These are phyloP conservation scores for Eupeodes luniger DNA, from an alignment of 2,888 invertebrate species.

Conservation along the genomic window DNA sequence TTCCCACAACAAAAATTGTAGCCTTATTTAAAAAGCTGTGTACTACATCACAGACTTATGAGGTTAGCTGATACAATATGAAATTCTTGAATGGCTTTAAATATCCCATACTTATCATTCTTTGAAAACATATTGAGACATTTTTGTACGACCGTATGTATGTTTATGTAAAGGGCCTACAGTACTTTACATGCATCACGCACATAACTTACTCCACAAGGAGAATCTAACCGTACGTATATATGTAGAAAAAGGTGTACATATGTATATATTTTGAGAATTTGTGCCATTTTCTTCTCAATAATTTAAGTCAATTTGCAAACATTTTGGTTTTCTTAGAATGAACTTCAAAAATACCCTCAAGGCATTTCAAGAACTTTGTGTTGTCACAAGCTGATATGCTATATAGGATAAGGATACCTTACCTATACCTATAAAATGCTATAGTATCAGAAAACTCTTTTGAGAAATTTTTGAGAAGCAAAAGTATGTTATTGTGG, in stretches of 20 bases:
- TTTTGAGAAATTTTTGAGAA: conserved; percentile 11
- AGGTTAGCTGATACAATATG: too few relatives aligned
- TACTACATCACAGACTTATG: too few relatives aligned
- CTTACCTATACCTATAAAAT: too few relatives aligned
- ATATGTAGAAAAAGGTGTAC: not conserved
- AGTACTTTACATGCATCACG: not conserved
- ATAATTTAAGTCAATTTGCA: conserved; percentile 39
- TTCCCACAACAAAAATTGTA: not conserved
- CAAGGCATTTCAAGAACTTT: conserved; percentile 3
- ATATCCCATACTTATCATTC: not conserved
- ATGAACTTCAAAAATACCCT: conserved; percentile 13
- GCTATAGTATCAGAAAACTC: not conserved
- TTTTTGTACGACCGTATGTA: not conserved
- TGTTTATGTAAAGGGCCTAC: not conserved
- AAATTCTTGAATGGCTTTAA: not conserved
- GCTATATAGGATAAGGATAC: too few relatives aligned
- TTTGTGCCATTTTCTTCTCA: conserved; percentile 23
- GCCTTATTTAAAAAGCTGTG: not conserved
- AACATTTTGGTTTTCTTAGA: conserved; percentile 30
- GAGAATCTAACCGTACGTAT: too few relatives aligned
- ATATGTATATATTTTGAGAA: conserved; percentile 4
- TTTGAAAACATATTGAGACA: conserved; percentile 2
- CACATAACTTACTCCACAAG: not conserved
- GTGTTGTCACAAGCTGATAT: not conserved
- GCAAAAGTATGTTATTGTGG: conserved; percentile 9